phyloP scores from a whole-genome alignment of 2,888 invertebrate species.

The Diachrysia chrysitis region DNA sequence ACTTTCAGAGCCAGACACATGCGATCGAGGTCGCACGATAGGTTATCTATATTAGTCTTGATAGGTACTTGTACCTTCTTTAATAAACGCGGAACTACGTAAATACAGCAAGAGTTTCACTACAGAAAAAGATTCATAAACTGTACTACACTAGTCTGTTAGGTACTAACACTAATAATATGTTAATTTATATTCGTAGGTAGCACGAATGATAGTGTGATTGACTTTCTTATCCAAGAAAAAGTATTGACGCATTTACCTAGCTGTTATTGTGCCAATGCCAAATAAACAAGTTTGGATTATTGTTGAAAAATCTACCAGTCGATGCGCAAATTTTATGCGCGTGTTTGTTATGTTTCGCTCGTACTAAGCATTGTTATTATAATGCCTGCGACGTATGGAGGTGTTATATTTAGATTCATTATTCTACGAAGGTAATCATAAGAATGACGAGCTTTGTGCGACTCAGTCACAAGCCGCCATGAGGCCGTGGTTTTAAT shows the following conservation, averaged over 20 bases:
- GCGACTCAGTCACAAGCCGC: neutral
- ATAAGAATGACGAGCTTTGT: constrained; percentile 4
- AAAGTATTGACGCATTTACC: no score
- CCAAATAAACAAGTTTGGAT: neutral
- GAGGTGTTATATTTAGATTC: neutral
- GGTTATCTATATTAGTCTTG: constrained; percentile 7
- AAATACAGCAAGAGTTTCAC: neutral
- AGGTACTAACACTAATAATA: neutral
- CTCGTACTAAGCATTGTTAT: neutral
- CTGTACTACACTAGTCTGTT: neutral
- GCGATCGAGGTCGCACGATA: constrained; percentile 7
- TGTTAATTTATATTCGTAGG: neutral
- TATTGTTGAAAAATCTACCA: constrained; percentile 1
- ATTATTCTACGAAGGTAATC: neutral
- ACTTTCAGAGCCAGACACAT: neutral
- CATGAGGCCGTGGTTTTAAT: neutral
- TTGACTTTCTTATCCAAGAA: no score
- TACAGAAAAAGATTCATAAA: neutral
- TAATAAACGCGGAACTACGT: constrained; percentile 5
- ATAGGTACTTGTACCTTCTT: neutral
- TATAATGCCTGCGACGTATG: neutral
- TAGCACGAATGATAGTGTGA: neutral
- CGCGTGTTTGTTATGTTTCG: neutral
- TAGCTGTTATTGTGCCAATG: neutral
- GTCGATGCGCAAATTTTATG: neutral